A percentile compares a stretch with the other conserved stretches of the same genome.
Evolutionary conservation across 2,113 vertebrate genomes (phyloP).

Genomic region (Puma concolor): DNA sequence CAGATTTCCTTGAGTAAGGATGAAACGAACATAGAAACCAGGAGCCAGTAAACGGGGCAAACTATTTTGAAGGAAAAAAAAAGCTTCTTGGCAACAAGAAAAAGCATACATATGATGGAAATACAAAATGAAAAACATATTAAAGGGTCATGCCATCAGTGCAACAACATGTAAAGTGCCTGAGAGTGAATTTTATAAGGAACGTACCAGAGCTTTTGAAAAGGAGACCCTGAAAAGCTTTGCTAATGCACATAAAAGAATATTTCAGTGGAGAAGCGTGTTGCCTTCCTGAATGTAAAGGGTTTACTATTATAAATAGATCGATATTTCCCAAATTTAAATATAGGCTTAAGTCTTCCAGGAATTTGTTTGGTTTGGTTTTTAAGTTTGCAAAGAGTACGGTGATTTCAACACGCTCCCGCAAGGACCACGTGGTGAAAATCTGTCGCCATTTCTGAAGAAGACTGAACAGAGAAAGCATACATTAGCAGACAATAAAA

Average conservation of each 20-base stretch:
- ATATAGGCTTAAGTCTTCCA: neutral
- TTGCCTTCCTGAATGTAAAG: neutral
- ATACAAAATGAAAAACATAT: neutral
- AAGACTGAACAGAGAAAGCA: neutral
- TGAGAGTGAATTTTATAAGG: neutral
- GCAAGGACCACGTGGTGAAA: neutral
- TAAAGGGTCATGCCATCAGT: neutral
- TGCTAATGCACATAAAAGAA: neutral
- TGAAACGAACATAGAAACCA: too few relatives aligned
- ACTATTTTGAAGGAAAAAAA: neutral
- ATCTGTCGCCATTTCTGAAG: neutral
- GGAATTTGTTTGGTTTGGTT: neutral
- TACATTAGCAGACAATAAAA: neutral
- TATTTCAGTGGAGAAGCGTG: neutral
- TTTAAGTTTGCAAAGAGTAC: neutral
- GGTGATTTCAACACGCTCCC: neutral
- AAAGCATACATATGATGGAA: neutral
- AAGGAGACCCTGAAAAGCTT: neutral
- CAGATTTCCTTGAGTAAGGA: neutral
- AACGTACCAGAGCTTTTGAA: fast-evolving
- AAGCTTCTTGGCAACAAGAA: fast-evolving
- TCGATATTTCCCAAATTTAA: neutral
- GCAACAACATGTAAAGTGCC: neutral
- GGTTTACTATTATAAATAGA: neutral
- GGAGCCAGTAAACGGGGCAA: neutral